Evolutionary conservation across 2,888 invertebrate genomes (phyloP).

Genomic region (Nebria brevicollis): DNA sequence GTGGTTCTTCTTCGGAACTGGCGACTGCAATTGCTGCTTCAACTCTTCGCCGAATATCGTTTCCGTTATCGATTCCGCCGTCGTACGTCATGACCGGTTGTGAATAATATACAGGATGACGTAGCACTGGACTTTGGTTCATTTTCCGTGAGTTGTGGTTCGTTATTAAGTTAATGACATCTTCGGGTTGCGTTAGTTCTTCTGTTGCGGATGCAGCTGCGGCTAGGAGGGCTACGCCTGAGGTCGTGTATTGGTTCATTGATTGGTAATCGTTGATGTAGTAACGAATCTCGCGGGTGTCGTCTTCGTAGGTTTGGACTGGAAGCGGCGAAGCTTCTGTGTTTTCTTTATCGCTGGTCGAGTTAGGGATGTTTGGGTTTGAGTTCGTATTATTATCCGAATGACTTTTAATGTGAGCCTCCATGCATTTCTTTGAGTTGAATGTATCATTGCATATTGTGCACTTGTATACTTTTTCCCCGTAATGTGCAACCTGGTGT

Average conservation of each 20-base stretch:
- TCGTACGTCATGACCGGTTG: constrained; percentile 54
- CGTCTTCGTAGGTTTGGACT: constrained; percentile 50
- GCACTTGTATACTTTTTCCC: constrained; percentile 92
- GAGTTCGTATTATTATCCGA: constrained; percentile 66
- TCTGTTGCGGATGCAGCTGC: constrained; percentile 60
- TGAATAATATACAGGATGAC: constrained; percentile 58
- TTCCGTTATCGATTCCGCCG: constrained; percentile 62
- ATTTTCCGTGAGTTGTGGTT: constrained; percentile 49
- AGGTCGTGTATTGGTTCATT: constrained; percentile 50
- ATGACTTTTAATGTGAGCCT: constrained; percentile 85
- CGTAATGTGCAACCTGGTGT: constrained; percentile 87
- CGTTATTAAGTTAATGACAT: constrained; percentile 59
- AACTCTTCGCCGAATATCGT: constrained; percentile 70
- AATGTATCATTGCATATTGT: constrained; percentile 92
- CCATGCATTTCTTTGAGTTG: constrained; percentile 90
- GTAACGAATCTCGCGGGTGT: constrained; percentile 54
- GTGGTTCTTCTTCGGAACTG: constrained; percentile 65
- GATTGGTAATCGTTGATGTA: constrained; percentile 53
- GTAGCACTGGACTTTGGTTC: constrained; percentile 47
- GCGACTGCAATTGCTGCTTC: constrained; percentile 71
- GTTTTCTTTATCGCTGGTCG: constrained; percentile 40
- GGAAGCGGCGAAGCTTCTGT: constrained; percentile 49
- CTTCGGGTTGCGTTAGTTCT: constrained; percentile 53
- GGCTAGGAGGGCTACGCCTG: constrained; percentile 61
- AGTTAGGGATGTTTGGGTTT: constrained; percentile 50